A percentile compares a stretch with the other conserved stretches of the same genome.
Evolutionary conservation across 2,797 vertebrate genomes (phyloP).

Genomic region (Limnodromus scolopaceus): DNA sequence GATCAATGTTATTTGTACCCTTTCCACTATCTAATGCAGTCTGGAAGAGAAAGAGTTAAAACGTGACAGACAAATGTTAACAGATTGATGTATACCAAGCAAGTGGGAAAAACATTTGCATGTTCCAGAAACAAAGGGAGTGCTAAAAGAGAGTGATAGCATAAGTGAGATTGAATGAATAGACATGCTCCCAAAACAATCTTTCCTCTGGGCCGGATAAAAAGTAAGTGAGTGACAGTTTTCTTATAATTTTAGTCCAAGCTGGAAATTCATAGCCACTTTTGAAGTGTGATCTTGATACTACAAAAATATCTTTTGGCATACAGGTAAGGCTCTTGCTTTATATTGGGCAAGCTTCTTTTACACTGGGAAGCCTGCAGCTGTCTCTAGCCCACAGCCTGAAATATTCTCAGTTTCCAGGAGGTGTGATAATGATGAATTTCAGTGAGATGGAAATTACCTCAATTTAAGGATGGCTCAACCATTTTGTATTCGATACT

Average conservation of each 20-base stretch:
- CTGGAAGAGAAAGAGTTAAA: background rate
- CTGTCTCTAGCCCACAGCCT: background rate
- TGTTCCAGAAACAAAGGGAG: background rate
- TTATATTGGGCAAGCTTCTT: background rate
- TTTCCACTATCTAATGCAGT: background rate
- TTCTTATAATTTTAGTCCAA: background rate
- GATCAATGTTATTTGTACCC: background rate
- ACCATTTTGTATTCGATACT: background rate
- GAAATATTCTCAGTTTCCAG: constrained; percentile 2
- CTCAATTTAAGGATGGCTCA: background rate
- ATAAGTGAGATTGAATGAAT: background rate
- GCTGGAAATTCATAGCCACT: background rate
- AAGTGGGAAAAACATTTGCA: background rate
- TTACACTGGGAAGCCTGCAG: background rate
- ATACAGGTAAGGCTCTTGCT: background rate
- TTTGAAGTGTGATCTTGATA: background rate
- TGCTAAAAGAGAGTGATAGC: background rate
- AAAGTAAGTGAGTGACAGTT: background rate
- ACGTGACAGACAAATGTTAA: background rate
- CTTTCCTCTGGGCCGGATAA: background rate
- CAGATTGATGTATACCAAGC: background rate
- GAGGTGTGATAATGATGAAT: background rate
- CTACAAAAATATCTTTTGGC: background rate
- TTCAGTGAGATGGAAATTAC: background rate
- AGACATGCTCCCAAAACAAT: background rate